Evolutionary conservation across 2,797 vertebrate genomes (phyloP), one percentile per base, ranked within the genome.

Genomic region (Coregonus suidteri): DNA sequence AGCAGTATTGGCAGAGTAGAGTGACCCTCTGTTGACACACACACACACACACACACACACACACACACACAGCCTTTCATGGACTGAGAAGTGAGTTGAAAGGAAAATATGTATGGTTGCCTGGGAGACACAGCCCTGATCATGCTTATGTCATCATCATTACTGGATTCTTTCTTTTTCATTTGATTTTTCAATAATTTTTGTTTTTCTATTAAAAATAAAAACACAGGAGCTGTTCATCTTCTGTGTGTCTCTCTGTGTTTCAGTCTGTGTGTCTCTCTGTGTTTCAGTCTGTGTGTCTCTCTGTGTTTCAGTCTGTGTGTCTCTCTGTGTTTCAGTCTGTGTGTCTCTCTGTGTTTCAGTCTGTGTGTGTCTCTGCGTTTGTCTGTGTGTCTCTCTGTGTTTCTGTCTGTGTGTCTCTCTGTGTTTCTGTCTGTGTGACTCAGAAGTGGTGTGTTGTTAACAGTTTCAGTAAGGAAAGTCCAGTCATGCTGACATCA

Each of bases 141-240:
- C 87, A 86, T 83, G 31, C 88, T 81, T 78, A 79, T 47, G 41
- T 47, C 41, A 52, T 88, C 82, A 85, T 92, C 85, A 90, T 89
- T 91, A 87, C 83, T 90, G 86, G 85, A 91, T 91, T 84, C 71
- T 85, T 89, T 79, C 87, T 90, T 47, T 47, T 89, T 91, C 90
- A 81, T 54, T 79, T 90, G 93, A 91, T 89, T 94, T 94, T 94
- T 93, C 82, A 90, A 91, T 91, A 92, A 82, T 79, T 77, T 81
- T 85, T 86, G 73, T 82, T 91, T 95, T 95, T 93, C 86, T 94
- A 94, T 93, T 94, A 94, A 95, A 95, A 93, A 88, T 85, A 83
- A 89, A 93, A 92, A 90, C 41, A 47, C 84, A 81, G n/a, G 82
- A 85, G 81, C 90, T 90, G 89, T 83, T 88, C 75, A 52, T 73